Evolutionary conservation across 2,888 invertebrate species (phyloP), one percentile per base, ranked within the genome.

Genomic region (Limnephilus auricula): DNA sequence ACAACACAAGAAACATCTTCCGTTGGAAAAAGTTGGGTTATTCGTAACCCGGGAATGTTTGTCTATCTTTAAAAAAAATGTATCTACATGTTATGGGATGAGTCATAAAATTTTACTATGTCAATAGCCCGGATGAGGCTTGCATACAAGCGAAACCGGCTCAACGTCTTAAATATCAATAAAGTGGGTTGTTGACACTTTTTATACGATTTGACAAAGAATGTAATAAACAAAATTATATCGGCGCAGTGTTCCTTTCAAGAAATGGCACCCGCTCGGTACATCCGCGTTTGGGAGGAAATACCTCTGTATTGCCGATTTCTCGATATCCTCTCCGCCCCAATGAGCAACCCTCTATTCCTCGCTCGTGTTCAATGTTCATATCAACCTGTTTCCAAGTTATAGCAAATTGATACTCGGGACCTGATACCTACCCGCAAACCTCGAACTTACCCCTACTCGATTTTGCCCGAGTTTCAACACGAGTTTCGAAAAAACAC

Each of bases 291-390:
- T 86, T 83, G 89, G 92, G 45, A 87, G 91, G 91, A 92, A 92
- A 91, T 92, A 91, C 90, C 92, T 91, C 89, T 65, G 79, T 86
- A 40, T 90, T 90, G 45, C 90, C 92, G 91, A 92, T 92, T 92
- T 92, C 92, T 92, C 92, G 90, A 92, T 92, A 91, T 91, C 90
- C 83, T 86, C 88, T 89, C 79, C 30, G 31, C 88, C 88, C 90
- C 84, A 31, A 65, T 32, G 40, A 85, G 25, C 65, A n/a, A 65
- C 65, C 65, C 65, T 65, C 65, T 65, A 65, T 32, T 32, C 9
- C 65, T 80, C 82, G 40, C n/a, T 86, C 86, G 78, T 85, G 78
- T 37, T 79, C 91, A 82, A 18, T 65, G 65, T 65, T 65, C 65
- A 65, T 65, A 65, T 65, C 65, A 65, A 65, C 65, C 65, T 65